Percentiles rank a stretch among this genome's conserved stretches.
These are phyloP conservation scores for Musca domestica DNA, from an alignment of 1,140 invertebrate genomes.

Conservation along the genomic window DNA sequence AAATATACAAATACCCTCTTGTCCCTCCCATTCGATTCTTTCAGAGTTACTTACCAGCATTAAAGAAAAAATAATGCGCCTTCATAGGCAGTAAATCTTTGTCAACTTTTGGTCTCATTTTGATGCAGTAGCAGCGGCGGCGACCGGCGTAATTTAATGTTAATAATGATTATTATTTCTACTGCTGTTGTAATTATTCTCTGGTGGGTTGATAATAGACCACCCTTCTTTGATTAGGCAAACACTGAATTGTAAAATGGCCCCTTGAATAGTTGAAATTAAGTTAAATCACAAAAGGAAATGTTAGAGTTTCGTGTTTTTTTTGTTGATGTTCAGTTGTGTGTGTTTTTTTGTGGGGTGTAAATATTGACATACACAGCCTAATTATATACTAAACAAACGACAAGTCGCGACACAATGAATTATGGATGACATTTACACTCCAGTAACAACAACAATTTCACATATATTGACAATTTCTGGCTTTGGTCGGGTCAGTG, in stretches of 20 bases:
- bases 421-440: no score
- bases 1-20: not conserved
- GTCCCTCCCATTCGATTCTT: not conserved
- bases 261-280: no score
- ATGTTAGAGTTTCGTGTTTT: no score
- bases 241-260: no score
- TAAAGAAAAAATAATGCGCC: constrained; percentile 82
- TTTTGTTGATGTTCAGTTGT: no score
- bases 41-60: constrained; percentile 68
- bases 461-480: not conserved
- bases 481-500: not conserved
- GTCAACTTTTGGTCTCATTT: constrained; percentile 60
- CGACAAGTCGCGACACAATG: no score
- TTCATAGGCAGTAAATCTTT: constrained; percentile 79
- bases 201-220: not conserved
- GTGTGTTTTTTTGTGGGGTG: not conserved
- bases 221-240: no score
- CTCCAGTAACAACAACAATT: not conserved
- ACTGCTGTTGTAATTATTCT: not conserved
- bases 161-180: not conserved
- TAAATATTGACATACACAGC: constrained; percentile 15
- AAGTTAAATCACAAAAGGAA: no score
- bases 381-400: constrained; percentile 12
- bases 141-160: not conserved
- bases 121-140: not conserved